phyloP scores from a whole-genome alignment of 1,140 invertebrate genomes.

The Glomeris maerens region DNA sequence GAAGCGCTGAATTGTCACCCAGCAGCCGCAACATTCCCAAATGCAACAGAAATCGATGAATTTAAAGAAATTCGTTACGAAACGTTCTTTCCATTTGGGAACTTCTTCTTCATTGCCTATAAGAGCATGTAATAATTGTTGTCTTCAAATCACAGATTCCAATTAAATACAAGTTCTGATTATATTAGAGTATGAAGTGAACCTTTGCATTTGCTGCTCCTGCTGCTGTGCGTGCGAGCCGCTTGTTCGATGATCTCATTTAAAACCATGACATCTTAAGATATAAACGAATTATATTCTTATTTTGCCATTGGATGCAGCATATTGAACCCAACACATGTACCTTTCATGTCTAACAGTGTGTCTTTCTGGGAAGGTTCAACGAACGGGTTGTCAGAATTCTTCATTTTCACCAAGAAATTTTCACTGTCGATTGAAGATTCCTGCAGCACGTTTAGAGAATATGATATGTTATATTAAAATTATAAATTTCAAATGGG shows the following conservation, averaged over 20 bases:
- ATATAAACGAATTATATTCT: background rate
- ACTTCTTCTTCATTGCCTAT: background rate
- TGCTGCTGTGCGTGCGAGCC: slow-evolving; percentile 63
- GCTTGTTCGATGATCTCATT: slow-evolving; percentile 96
- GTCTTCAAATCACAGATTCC: too few species aligned
- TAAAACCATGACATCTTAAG: slow-evolving; percentile 84
- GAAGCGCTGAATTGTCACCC: slow-evolving; percentile 22
- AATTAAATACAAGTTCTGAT: too few species aligned
- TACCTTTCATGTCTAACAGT: slow-evolving; percentile 90
- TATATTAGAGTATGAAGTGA: too few species aligned
- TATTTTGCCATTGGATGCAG: background rate
- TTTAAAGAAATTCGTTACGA: background rate
- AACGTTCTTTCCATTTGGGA: background rate
- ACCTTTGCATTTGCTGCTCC: too few species aligned
- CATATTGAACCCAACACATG: background rate
- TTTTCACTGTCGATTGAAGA: slow-evolving; percentile 55
- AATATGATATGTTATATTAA: too few species aligned
- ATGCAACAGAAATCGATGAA: slow-evolving; percentile 22
- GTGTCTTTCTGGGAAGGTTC: slow-evolving; percentile 71
- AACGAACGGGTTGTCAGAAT: slow-evolving; percentile 79
- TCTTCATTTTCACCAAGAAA: slow-evolving; percentile 65
- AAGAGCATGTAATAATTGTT: too few species aligned
- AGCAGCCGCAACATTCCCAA: slow-evolving; percentile 26
- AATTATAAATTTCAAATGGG: too few species aligned
- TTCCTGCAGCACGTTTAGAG: too few species aligned